phyloP scores from a whole-genome alignment of 2,797 vertebrate species.

The Catamblyrhynchus diadema region DNA sequence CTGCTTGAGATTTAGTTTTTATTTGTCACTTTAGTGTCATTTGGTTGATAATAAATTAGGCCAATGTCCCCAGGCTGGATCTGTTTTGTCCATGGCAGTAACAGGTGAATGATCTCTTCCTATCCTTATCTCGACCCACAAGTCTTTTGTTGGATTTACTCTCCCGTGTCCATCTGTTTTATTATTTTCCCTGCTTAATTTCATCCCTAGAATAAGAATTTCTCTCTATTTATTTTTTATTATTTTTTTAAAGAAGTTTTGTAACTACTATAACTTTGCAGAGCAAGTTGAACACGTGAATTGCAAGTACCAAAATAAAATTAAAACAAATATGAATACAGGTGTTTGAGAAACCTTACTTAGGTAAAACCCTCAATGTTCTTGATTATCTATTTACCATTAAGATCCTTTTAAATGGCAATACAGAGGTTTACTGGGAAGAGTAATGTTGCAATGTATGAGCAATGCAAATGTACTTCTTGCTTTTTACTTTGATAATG shows the following conservation, averaged over 20 bases:
- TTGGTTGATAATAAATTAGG: background rate
- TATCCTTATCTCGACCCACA: accelerated
- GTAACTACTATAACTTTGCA: background rate
- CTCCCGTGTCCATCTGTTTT: background rate
- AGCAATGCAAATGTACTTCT: background rate
- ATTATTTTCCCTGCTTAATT: background rate
- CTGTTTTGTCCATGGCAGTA: background rate
- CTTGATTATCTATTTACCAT: background rate
- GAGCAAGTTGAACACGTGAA: background rate
- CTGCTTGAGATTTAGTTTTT: background rate
- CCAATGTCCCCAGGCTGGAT: accelerated
- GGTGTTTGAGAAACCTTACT: background rate
- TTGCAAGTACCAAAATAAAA: background rate
- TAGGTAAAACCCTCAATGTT: background rate
- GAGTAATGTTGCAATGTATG: background rate
- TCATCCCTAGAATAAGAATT: background rate
- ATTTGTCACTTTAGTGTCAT: background rate
- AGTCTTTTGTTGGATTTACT: background rate
- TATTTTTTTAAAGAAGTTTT: background rate
- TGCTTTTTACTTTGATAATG: background rate
- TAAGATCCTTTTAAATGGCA: background rate
- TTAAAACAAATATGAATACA: background rate
- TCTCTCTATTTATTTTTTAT: background rate
- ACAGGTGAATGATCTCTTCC: background rate
- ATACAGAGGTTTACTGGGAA: background rate